Conservation (phyloP, 2,797 vertebrate genomes). For the Paguma larvata region DNA sequence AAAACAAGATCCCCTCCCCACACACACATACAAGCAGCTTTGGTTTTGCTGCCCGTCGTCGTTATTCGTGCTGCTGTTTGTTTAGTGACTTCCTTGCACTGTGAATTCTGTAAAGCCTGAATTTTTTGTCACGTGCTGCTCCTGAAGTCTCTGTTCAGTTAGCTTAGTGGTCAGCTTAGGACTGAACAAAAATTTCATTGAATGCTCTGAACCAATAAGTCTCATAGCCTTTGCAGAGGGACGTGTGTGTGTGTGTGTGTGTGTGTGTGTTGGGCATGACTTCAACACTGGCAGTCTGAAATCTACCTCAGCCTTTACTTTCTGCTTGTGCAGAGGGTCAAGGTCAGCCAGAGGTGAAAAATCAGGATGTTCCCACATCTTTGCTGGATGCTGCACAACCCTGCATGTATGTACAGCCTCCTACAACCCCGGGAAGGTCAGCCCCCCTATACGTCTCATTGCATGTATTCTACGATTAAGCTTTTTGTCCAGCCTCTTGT, state of each 20-base stretch:
- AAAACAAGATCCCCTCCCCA: neutral
- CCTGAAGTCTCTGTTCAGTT: neutral
- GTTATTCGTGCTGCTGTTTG: neutral
- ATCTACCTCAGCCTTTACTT: neutral
- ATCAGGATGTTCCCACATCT: neutral
- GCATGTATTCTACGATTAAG: neutral
- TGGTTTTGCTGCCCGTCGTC: neutral
- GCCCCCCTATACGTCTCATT: neutral
- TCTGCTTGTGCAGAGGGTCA: neutral
- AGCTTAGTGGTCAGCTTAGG: neutral
- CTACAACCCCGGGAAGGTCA: neutral
- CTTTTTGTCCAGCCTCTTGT: neutral
- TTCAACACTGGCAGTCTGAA: neutral
- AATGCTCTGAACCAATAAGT: neutral
- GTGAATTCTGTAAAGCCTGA: neutral
- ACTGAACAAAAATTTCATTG: slow-evolving; percentile 40
- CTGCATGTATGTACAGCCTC: neutral
- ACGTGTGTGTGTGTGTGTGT: neutral
- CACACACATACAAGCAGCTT: neutral
- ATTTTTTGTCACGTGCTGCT: neutral
- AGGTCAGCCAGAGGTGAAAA: neutral
- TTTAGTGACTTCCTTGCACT: neutral
- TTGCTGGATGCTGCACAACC: neutral
- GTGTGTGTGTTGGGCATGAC: neutral
- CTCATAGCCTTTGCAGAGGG: neutral